These are phyloP conservation scores for Plodia interpunctella DNA, from an alignment of 1,140 invertebrate genomes.

Conservation along the genomic window DNA sequence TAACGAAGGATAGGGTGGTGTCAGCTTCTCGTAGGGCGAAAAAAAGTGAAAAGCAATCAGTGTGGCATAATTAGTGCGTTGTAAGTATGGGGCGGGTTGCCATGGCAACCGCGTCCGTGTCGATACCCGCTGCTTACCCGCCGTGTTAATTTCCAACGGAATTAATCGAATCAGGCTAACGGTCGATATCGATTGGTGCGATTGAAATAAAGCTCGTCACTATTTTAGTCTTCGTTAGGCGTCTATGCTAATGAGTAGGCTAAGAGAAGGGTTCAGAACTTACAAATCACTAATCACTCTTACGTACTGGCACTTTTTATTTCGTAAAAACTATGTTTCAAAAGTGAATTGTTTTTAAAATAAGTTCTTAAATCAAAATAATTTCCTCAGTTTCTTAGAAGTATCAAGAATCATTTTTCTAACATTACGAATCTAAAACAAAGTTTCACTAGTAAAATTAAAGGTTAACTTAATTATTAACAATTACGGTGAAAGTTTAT, in stretches of 20 bases:
- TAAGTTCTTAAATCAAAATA: no score
- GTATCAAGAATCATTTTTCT: no score
- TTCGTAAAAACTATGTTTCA: no score
- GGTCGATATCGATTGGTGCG: constrained; percentile 56
- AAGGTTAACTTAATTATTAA: no score
- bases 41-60: constrained; percentile 76
- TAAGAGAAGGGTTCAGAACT: no score
- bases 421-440: no score
- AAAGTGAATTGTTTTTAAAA: no score
- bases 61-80: constrained; percentile 75
- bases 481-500: constrained; percentile 1
- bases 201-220: constrained; percentile 42
- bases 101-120: constrained; percentile 63
- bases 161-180: constrained; percentile 70
- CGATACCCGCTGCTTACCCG: constrained; percentile 64
- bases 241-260: constrained; percentile 8
- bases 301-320: no score
- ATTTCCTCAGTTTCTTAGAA: no score
- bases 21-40: constrained; percentile 66
- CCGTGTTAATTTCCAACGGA: constrained; percentile 69
- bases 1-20: constrained; percentile 57
- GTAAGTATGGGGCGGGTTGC: constrained; percentile 72
- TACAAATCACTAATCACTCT: no score
- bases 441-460: no score
- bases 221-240: constrained; percentile 19